Evolutionary conservation across 2,888 invertebrate species (phyloP), one percentile per base, ranked within the genome.

Genomic region (Carpatolechia fugitivella): DNA sequence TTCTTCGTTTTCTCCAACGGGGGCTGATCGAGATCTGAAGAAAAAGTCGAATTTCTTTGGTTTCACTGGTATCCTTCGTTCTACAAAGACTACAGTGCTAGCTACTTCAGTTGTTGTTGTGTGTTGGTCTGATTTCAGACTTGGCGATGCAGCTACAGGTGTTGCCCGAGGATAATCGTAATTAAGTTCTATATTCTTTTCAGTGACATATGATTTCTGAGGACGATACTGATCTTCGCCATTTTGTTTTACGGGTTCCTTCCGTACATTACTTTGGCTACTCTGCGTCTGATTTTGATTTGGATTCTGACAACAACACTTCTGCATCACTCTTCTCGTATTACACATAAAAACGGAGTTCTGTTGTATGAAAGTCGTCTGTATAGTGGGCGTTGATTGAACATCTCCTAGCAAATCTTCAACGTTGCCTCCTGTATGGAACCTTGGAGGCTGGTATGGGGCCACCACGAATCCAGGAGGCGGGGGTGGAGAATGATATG

Each of bases 341-440:
- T 90, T 90, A 65, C 90, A 91, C 87, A 91, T 89, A 63, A 90
- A 85, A 20, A 89, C 85, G 0, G 90, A 90, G 63, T 91, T 90
- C 60, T 90, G 88, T 64, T 90, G 88, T 53, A 90, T 89, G 62
- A 74, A 85, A 0, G 89, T 89, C 1, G 89, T 86, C 57, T 88
- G 88, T 62, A 88, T 81, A 0, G 80, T 74, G 0, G 88, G 81
- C 35, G 74, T 63, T 0, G 92, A 91, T 70, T 94, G 93, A 5
- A 94, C 93, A 59, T 94, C 94, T 56, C 93, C 92, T 0, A 94
- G 79, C 41, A 94, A 79, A 59, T 94, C 93, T 64, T 94, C 94
- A 38, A 94, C 82, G 69, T 94, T 94, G 0, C 93, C 93, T 10
- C 92, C 93, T 20, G 91, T 92, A 66, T 85, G 85, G 73, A 91